Conservation (phyloP, 1,140 invertebrate species). For the Brachionus koreanus region DNA sequence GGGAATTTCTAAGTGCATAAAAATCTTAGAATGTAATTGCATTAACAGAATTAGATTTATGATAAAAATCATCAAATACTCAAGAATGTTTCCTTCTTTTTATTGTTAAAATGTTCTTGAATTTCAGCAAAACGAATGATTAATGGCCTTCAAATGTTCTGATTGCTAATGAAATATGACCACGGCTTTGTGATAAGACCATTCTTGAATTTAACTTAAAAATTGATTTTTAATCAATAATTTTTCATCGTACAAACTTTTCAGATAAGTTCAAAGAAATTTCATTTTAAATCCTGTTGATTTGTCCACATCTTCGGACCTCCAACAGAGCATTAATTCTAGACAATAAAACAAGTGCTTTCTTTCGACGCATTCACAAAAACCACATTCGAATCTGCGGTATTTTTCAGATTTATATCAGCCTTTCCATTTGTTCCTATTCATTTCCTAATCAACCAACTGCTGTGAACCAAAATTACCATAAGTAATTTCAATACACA, state of each 20-base stretch:
- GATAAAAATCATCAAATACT: slow-evolving; percentile 41
- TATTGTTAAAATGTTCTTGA: slow-evolving; percentile 28
- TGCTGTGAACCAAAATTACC: not conserved
- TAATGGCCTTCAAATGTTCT: slow-evolving; percentile 37
- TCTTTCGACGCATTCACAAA: not conserved
- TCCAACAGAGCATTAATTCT: slow-evolving; percentile 2
- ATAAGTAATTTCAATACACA: not conserved
- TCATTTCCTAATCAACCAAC: slow-evolving; percentile 27
- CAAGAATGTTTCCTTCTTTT: slow-evolving; percentile 21
- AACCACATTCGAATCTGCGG: not conserved
- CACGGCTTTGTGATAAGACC: slow-evolving; percentile 27
- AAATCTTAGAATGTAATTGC: slow-evolving; percentile 10
- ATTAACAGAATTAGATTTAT: slow-evolving; percentile 39
- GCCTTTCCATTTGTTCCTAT: not conserved
- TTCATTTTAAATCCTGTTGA: slow-evolving; percentile 6
- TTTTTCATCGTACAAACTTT: not conserved
- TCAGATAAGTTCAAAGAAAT: slow-evolving; percentile 40
- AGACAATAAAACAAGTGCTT: slow-evolving; percentile 33
- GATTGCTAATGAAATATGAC: slow-evolving; percentile 36
- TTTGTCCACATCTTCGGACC: slow-evolving; percentile 17
- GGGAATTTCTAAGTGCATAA: slow-evolving; percentile 9
- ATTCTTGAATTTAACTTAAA: slow-evolving; percentile 21
- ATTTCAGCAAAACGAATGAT: slow-evolving; percentile 28
- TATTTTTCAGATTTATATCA: slow-evolving; percentile 16
- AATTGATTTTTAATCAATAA: slow-evolving; percentile 43